Conservation (phyloP, 2,888 invertebrate genomes). For the Cephalotes varians region DNA sequence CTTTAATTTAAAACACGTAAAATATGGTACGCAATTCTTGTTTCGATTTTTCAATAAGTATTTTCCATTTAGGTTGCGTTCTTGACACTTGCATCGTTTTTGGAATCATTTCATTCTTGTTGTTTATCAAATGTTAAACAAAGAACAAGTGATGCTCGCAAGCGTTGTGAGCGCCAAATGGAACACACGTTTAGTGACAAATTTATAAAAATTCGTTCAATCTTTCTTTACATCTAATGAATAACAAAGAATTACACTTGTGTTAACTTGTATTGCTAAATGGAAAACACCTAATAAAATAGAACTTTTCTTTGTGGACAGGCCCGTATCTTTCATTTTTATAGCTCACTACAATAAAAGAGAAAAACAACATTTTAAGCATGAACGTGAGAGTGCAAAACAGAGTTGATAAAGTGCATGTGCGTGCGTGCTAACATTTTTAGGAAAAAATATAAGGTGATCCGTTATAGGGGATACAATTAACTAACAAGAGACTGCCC, state of each 20-base stretch:
- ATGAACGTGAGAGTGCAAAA: slow-evolving; percentile 55
- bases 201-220: no score
- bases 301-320: not conserved
- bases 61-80: no score
- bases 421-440: slow-evolving; percentile 43
- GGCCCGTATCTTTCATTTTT: not conserved
- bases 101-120: no score
- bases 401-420: slow-evolving; percentile 57
- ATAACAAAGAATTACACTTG: no score
- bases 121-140: no score
- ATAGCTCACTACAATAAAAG: not conserved
- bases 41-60: not conserved
- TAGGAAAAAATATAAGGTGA: not conserved
- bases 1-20: not conserved
- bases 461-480: not conserved
- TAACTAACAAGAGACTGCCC: not conserved
- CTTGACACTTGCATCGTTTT: no score
- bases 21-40: not conserved
- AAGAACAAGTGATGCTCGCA: no score
- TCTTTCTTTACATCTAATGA: no score
- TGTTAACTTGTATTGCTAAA: no score
- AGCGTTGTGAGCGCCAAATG: no score
- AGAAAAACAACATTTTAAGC: slow-evolving; percentile 11
- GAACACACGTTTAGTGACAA: no score
- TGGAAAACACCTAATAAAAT: not conserved